Conservation (phyloP, 1,140 invertebrate species). For the Ips nitidus region DNA sequence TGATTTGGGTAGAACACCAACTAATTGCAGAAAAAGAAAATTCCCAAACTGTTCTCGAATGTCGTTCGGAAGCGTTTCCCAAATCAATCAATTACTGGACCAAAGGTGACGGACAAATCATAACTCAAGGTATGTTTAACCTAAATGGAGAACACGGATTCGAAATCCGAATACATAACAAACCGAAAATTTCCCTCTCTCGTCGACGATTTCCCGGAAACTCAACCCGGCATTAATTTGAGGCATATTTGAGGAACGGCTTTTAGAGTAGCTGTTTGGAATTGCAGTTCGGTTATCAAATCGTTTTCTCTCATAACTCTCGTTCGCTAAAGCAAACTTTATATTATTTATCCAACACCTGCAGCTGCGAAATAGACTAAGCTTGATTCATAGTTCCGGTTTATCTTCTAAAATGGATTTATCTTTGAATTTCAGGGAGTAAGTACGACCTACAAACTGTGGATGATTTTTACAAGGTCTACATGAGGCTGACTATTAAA, state of each 20-base stretch:
- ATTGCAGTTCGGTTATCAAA: constrained; percentile 17
- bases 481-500: constrained; percentile 75
- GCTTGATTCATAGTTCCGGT: background rate
- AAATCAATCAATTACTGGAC: constrained; percentile 88
- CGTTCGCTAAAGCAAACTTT: constrained; percentile 13
- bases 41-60: constrained; percentile 70
- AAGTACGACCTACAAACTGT: constrained; percentile 72
- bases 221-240: constrained; percentile 1
- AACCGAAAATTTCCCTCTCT: background rate
- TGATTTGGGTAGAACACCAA: constrained; percentile 80
- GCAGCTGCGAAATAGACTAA: constrained; percentile 10
- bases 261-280: constrained; percentile 7
- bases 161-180: background rate
- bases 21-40: constrained; percentile 74
- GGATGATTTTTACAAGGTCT: constrained; percentile 75
- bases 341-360: constrained; percentile 15
- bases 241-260: constrained; percentile 7
- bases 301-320: constrained; percentile 3
- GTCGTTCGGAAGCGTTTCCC: constrained; percentile 82
- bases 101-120: constrained; percentile 73
- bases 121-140: constrained; percentile 64
- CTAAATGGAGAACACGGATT: background rate
- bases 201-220: background rate
- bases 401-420: background rate
- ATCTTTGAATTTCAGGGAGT: constrained; percentile 58